Percentiles rank a stretch among this genome's conserved stretches.
These are phyloP conservation scores for Drosophila nr. fundita DNA, from an alignment of 2,888 invertebrate genomes.

Conservation along the genomic window DNA sequence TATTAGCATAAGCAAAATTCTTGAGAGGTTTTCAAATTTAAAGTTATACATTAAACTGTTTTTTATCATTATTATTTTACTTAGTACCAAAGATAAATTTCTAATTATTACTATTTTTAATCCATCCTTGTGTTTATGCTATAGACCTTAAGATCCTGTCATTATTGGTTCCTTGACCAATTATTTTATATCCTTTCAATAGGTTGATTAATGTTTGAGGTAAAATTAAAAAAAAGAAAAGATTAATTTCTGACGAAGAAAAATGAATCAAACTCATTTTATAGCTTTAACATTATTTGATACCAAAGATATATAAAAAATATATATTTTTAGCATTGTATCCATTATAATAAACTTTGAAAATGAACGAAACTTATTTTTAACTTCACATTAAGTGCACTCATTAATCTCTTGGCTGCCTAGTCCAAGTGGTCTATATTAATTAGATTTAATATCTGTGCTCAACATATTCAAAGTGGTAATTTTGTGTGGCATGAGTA, in stretches of 20 bases:
- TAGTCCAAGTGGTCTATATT: background rate
- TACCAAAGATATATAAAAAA: background rate
- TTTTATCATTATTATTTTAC: too few species aligned
- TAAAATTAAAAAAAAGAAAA: too few species aligned
- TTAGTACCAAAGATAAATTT: too few species aligned
- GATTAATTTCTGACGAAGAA: too few species aligned
- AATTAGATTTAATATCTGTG: background rate
- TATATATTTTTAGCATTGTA: background rate
- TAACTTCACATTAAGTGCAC: background rate
- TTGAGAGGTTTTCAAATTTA: too few species aligned
- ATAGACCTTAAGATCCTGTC: too few species aligned
- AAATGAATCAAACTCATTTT: background rate
- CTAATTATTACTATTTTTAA: background rate
- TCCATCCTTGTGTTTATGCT: too few species aligned
- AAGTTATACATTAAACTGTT: too few species aligned
- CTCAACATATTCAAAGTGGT: background rate
- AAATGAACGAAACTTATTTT: background rate
- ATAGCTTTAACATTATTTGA: background rate
- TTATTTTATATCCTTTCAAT: too few species aligned
- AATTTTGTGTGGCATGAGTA: background rate
- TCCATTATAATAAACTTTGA: background rate
- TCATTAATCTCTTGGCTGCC: background rate
- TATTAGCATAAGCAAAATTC: too few species aligned
- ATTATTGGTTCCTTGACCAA: too few species aligned
- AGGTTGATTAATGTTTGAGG: too few species aligned